phyloP scores from a whole-genome alignment of 2,113 vertebrate genomes.

The Trogon surrucura region DNA sequence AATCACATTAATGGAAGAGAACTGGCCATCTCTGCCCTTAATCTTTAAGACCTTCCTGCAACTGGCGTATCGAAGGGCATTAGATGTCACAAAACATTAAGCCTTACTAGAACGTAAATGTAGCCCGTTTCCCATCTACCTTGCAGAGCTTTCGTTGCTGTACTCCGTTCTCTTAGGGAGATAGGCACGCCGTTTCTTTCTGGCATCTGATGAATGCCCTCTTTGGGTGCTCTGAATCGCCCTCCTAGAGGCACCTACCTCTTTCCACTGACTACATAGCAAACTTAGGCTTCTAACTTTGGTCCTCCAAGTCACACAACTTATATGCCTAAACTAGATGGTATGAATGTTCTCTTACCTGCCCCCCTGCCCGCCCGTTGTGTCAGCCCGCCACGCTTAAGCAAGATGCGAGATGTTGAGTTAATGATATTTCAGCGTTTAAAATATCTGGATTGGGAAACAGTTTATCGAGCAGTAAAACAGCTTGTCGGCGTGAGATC shows the following conservation, averaged over 20 bases:
- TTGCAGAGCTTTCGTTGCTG: slow-evolving; percentile 22
- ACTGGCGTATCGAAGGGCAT: slow-evolving; percentile 18
- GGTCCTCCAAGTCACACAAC: not conserved
- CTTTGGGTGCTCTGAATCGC: slow-evolving; percentile 46
- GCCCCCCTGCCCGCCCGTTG: not conserved
- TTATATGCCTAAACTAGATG: slow-evolving; percentile 56
- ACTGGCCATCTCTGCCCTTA: slow-evolving; percentile 63
- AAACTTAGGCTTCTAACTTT: slow-evolving; percentile 35
- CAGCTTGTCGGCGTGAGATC: slow-evolving; percentile 10
- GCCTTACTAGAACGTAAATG: slow-evolving; percentile 23
- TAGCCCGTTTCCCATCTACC: slow-evolving; percentile 34
- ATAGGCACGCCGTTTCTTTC: slow-evolving; percentile 31
- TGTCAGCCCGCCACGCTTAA: slow-evolving; percentile 1
- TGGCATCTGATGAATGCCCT: slow-evolving; percentile 55
- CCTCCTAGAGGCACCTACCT: slow-evolving; percentile 69
- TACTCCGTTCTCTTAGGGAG: slow-evolving; percentile 48
- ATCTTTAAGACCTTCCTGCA: slow-evolving; percentile 33
- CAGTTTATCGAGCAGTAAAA: not conserved
- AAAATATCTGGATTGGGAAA: slow-evolving; percentile 12
- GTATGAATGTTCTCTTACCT: slow-evolving; percentile 62
- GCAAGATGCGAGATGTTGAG: not conserved
- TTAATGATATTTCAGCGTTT: not conserved
- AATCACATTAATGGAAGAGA: slow-evolving; percentile 5
- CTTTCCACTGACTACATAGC: slow-evolving; percentile 52
- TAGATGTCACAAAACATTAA: slow-evolving; percentile 45